Base-by-base conservation (phyloP, 2,113 vertebrate species). In the Oophaga pumilio region DNA sequence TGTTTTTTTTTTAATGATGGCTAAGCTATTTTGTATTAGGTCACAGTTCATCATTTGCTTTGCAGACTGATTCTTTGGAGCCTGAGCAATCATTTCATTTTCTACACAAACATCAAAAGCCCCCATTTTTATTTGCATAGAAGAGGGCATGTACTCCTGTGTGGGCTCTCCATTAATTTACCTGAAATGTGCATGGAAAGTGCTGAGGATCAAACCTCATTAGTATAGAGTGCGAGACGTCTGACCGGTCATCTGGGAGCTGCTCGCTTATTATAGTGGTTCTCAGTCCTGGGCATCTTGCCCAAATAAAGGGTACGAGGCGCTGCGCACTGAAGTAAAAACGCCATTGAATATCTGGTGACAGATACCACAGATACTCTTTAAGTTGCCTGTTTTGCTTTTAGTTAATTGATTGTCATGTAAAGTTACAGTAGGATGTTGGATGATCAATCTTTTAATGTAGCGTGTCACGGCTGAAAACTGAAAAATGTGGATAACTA, bases 171-270 rank as follows among this genome's bases (percentile, higher is more conserved):
- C 71, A 49, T 74, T 74, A 10, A 50, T 49, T 74, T 74, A 74
- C 17, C 33, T 50, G 33, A 18, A 49, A 43, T 74, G 71, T 74
- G 43, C 17, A 43, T 3, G 8, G 33, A 73, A 73, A 43, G 6
- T 49, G 17, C 69, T 11, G 17, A 33, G 71, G 43, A 50, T 50
- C 33, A 74, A 1, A 50, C 71, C 20, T 50, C 71, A 74, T 18
- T 50, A 12, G 71, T 11, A 74, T 43, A 10, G 18, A 74, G 28
- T 11, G 12, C 3, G 5, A 8, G 18, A 43, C 28, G 7, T 43
- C n/a, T 73, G 69, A 43, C 69, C 13, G 68, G 68, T 71, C 68
- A 71, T 26, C 68, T 8, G 68, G 68, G 69, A 73, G 28, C 69
- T 10, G 28, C 28, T 43, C 69, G 17, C 69, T 43, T 14, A 73